Conservation (phyloP, 2,797 vertebrate genomes). For the Chiloscyllium punctatum region DNA sequence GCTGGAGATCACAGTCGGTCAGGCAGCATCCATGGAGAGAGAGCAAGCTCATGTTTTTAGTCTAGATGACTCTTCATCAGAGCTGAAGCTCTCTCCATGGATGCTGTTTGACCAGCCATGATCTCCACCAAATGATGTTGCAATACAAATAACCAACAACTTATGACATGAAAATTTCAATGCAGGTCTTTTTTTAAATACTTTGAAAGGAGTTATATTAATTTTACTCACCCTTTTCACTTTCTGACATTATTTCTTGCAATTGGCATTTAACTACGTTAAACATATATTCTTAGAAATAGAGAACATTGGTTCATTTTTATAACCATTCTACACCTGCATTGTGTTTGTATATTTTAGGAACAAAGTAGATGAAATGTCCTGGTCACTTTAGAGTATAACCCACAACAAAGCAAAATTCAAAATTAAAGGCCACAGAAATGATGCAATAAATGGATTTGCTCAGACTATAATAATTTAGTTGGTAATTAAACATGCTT, state of each 20-base stretch:
- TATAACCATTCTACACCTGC: neutral
- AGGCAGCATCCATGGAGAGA: too few species aligned
- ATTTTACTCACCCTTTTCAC: neutral
- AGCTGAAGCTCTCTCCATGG: too few species aligned
- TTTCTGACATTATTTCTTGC: neutral
- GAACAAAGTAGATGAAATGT: neutral
- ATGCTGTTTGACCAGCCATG: too few species aligned
- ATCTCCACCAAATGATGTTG: too few species aligned
- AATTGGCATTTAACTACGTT: neutral
- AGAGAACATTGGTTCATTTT: neutral
- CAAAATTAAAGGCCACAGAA: neutral
- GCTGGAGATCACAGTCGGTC: too few species aligned
- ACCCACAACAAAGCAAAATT: neutral
- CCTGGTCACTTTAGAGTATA: neutral
- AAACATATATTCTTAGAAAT: neutral
- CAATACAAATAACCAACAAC: neutral
- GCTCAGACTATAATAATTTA: neutral
- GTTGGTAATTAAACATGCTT: neutral
- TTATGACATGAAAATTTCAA: neutral
- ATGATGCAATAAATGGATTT: neutral
- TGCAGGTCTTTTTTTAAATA: neutral
- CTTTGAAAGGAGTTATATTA: neutral
- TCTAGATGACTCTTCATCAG: too few species aligned
- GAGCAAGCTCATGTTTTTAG: too few species aligned
- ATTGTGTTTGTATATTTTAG: neutral